phyloP scores from a whole-genome alignment of 1,140 invertebrate genomes.

The Helicoverpa armigera region DNA sequence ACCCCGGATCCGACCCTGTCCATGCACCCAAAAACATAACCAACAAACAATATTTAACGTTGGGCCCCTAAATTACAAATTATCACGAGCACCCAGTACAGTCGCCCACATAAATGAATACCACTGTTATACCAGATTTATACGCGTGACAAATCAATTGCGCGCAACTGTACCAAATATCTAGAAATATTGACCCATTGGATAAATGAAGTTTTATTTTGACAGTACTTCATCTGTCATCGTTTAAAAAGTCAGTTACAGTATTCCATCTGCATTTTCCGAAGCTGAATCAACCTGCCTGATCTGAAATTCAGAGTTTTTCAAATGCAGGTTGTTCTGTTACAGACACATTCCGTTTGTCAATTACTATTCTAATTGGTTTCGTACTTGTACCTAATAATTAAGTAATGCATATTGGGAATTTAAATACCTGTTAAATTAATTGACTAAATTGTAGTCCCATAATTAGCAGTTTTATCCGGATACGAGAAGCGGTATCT shows the following conservation, averaged over 20 bases:
- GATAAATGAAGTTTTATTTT: conserved; percentile 6
- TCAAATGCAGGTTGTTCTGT: too few relatives aligned
- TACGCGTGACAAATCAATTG: conserved; percentile 24
- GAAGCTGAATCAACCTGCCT: too few relatives aligned
- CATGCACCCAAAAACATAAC: conserved; percentile 16
- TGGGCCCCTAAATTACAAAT: conserved; percentile 12
- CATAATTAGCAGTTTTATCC: too few relatives aligned
- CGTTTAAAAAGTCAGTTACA: background rate
- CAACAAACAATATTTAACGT: conserved; percentile 7
- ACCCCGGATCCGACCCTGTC: conserved; percentile 3
- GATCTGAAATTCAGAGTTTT: too few relatives aligned
- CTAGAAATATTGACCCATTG: background rate
- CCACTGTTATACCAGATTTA: conserved; percentile 29
- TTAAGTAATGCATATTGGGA: too few relatives aligned
- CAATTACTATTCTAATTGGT: too few relatives aligned
- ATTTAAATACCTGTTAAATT: too few relatives aligned
- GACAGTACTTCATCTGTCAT: conserved; percentile 2
- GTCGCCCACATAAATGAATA: conserved; percentile 14
- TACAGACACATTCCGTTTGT: too few relatives aligned
- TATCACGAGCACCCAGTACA: conserved; percentile 24
- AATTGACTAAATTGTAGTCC: too few relatives aligned
- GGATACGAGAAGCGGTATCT: too few relatives aligned
- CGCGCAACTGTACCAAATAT: background rate
- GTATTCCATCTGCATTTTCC: background rate
- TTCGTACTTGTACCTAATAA: too few relatives aligned